Percentiles rank a stretch among this genome's conserved stretches.
Evolutionary conservation across 2,888 invertebrate genomes (phyloP).

Genomic region (Dynastes tityus): DNA sequence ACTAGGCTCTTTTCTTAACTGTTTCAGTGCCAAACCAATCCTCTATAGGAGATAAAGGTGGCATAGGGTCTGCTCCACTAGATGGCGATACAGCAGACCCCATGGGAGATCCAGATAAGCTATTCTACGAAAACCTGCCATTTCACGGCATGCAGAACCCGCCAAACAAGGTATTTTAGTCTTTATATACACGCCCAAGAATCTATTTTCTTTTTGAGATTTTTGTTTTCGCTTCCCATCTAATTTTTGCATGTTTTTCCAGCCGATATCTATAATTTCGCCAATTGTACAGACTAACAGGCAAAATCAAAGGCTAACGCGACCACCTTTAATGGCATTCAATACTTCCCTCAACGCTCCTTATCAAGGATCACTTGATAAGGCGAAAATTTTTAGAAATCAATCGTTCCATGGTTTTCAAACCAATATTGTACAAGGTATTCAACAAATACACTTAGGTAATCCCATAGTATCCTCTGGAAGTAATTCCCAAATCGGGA

Average conservation of each 20-base stretch:
- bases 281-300: constrained; percentile 66
- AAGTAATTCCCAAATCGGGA: constrained; percentile 1
- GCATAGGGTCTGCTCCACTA: constrained; percentile 69
- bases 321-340: constrained; percentile 51
- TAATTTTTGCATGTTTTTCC: constrained; percentile 64
- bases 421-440: constrained; percentile 21
- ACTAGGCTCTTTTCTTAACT: background rate
- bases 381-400: constrained; percentile 62
- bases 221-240: constrained; percentile 60
- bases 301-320: constrained; percentile 49
- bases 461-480: background rate
- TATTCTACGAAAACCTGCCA: constrained; percentile 94
- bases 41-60: constrained; percentile 72
- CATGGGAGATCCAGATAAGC: constrained; percentile 86
- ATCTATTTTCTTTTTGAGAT: constrained; percentile 51
- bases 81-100: constrained; percentile 74
- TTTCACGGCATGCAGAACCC: constrained; percentile 96
- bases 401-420: constrained; percentile 69
- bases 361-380: constrained; percentile 52
- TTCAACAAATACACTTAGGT: background rate
- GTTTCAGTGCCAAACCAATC: constrained; percentile 71
- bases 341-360: constrained; percentile 45
- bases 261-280: constrained; percentile 77
- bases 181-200: background rate
- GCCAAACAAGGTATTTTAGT: constrained; percentile 86